Percentiles rank a stretch among this genome's conserved stretches.
These are phyloP conservation scores for Ariopsis seemanni DNA, from an alignment of 2,113 vertebrate genomes.

Conservation along the genomic window DNA sequence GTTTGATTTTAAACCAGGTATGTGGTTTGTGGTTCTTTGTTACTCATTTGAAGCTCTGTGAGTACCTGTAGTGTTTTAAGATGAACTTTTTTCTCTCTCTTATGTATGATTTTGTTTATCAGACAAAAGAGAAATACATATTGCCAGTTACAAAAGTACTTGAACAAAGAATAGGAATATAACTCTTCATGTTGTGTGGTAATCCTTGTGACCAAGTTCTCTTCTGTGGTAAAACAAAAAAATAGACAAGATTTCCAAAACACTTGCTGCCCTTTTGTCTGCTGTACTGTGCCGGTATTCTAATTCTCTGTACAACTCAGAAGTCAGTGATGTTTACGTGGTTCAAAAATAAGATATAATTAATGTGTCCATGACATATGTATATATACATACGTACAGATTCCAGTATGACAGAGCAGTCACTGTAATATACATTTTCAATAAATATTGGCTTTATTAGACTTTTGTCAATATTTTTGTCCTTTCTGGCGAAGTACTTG, in stretches of 20 bases:
- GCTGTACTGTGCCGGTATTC: conserved; percentile 77
- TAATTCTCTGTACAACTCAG: conserved; percentile 79
- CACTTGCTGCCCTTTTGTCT: conserved; percentile 74
- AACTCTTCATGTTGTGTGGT: conserved; percentile 81
- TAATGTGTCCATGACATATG: conserved; percentile 84
- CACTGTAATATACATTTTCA: conserved; percentile 94
- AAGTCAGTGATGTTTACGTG: conserved; percentile 54
- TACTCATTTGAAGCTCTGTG: conserved; percentile 33
- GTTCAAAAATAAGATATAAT: conserved; percentile 47
- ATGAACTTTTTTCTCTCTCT: conserved; percentile 53
- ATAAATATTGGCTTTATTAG: conserved; percentile 98
- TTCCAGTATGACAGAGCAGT: conserved; percentile 73
- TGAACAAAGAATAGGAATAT: conserved; percentile 65
- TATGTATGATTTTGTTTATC: conserved; percentile 68
- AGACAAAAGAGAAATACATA: conserved; percentile 56
- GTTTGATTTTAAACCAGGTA: conserved; percentile 42
- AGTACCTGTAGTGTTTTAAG: conserved; percentile 52
- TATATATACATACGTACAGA: conserved; percentile 63
- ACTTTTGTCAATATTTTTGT: conserved; percentile 55
- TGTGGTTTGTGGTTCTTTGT: conserved; percentile 35
- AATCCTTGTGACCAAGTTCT: conserved; percentile 83
- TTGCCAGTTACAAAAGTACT: conserved; percentile 72
- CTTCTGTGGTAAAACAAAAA: conserved; percentile 70
- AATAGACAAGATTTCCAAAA: conserved; percentile 67
- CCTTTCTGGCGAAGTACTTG: conserved; percentile 31